Percentiles rank a stretch among this genome's conserved stretches.
Conservation (phyloP, 37 sponge, comb jelly and placozoan genomes). For the Lycopodina hypogea region DNA sequence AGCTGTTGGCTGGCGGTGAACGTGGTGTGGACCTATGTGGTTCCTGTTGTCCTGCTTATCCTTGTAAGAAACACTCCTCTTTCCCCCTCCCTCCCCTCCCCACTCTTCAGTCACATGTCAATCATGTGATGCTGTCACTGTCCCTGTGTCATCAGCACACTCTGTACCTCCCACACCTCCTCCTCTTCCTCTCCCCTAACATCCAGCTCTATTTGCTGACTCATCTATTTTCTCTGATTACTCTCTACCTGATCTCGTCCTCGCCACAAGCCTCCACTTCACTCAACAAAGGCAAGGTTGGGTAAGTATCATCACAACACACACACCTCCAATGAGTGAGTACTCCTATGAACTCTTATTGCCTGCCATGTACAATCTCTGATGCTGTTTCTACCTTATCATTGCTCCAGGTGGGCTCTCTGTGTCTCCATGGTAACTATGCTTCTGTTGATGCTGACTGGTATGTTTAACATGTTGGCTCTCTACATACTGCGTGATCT, state of each 20-base stretch:
- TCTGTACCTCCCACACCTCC: background rate
- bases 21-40: constrained; percentile 6
- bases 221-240: background rate
- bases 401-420: background rate
- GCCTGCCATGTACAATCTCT: no score
- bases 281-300: background rate
- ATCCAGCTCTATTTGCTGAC: background rate
- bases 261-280: constrained; percentile 1
- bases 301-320: background rate
- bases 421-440: constrained; percentile 13
- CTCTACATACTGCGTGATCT: background rate
- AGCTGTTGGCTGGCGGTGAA: constrained; percentile 16
- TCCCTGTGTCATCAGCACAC: background rate
- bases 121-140: no score
- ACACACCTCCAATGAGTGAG: background rate
- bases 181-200: background rate
- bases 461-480: constrained; percentile 4
- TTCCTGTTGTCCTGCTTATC: constrained; percentile 14
- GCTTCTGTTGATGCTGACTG: constrained; percentile 13
- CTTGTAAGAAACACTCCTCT: constrained; percentile 1
- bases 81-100: background rate
- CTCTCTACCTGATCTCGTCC: background rate
- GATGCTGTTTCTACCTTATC: background rate
- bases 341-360: no score
- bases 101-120: background rate